Percentiles rank a stretch among this genome's conserved stretches.
phyloP scores from a whole-genome alignment of 2,888 invertebrate species.

The Cyrtodaria siliqua region DNA sequence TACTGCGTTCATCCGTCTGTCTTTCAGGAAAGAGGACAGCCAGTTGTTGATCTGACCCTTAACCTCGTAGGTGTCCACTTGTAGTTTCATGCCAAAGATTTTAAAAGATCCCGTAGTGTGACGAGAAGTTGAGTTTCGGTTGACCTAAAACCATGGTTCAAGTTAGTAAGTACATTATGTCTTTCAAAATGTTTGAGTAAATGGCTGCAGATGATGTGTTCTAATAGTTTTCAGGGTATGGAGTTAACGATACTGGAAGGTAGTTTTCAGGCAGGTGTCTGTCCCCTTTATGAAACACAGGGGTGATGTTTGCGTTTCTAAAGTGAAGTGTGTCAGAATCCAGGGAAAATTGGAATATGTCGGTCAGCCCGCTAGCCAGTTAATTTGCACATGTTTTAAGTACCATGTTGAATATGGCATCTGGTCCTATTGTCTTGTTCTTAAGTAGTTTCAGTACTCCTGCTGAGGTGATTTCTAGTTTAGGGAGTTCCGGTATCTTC shows the following conservation, averaged over 20 bases:
- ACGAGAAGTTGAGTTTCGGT: constrained; percentile 27
- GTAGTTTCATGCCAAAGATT: constrained; percentile 18
- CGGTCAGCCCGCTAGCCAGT: constrained; percentile 11
- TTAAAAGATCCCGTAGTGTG: constrained; percentile 21
- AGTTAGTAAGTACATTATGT: constrained; percentile 15
- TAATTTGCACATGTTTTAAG: constrained; percentile 3
- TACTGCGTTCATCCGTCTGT: constrained; percentile 24
- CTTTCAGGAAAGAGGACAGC: constrained; percentile 25
- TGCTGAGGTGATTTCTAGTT: no score
- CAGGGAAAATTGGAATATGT: constrained; percentile 10
- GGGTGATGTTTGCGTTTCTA: constrained; percentile 37
- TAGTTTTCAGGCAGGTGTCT: constrained; percentile 15
- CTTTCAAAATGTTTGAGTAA: constrained; percentile 28
- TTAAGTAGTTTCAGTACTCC: no score
- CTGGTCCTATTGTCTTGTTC: no score
- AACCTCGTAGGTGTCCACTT: constrained; percentile 33
- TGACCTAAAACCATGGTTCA: constrained; percentile 33
- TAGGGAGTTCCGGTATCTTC: no score
- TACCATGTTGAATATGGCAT: no score
- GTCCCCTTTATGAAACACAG: constrained; percentile 49
- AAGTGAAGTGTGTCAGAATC: constrained; percentile 46
- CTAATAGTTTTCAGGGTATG: constrained; percentile 22
- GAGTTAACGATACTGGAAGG: constrained; percentile 19
- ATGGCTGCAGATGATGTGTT: constrained; percentile 34
- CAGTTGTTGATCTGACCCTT: constrained; percentile 21